Conservation (phyloP, 1,140 invertebrate genomes). For the Drosophila aff. region DNA sequence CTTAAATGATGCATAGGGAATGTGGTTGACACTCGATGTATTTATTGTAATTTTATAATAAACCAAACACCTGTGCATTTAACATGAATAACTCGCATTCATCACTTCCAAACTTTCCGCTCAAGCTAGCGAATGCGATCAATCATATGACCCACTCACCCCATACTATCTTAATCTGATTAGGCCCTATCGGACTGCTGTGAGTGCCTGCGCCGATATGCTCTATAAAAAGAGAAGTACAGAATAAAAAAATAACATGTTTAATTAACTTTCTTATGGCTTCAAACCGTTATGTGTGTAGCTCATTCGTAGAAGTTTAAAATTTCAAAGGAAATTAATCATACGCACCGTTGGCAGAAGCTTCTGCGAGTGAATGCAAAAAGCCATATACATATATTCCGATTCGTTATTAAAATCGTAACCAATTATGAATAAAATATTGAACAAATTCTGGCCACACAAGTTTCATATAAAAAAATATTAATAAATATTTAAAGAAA, state of each 20-base stretch:
- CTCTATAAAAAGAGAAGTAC: background rate
- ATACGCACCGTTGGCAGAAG: background rate
- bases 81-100: background rate
- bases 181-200: background rate
- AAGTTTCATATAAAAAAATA: background rate
- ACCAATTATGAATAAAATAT: background rate
- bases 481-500: background rate
- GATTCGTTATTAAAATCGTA: background rate
- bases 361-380: background rate
- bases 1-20: slow-evolving; percentile 20
- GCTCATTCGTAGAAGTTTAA: background rate
- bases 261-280: background rate
- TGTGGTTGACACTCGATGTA: slow-evolving; percentile 28
- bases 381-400: background rate
- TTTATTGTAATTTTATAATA: slow-evolving; percentile 60
- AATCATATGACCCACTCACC: slow-evolving; percentile 29
- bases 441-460: no score
- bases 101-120: slow-evolving; percentile 23
- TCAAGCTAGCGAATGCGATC: background rate
- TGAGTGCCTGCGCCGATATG: background rate
- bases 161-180: slow-evolving; percentile 23
- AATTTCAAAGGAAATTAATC: background rate
- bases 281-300: no score
- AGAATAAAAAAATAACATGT: background rate
- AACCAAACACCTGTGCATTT: slow-evolving; percentile 48